These are phyloP conservation scores for Cynopterus brachyotis DNA, from an alignment of 2,113 vertebrate genomes.

Conservation along the genomic window DNA sequence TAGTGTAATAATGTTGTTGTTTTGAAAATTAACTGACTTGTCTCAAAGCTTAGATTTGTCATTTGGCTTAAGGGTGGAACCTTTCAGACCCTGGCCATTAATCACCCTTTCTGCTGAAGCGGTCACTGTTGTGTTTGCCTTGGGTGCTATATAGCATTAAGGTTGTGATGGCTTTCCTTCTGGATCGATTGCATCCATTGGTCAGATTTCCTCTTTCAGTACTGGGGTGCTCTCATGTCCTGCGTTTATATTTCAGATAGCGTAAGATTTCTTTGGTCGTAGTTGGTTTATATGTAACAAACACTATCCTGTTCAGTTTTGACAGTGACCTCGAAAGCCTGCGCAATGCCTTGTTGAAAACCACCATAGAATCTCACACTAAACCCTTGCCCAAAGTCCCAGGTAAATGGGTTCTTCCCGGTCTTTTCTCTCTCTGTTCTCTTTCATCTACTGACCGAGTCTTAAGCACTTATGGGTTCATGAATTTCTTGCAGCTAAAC, in stretches of 20 bases:
- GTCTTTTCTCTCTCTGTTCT: background rate
- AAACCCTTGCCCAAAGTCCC: conserved; percentile 84
- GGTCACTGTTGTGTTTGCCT: background rate
- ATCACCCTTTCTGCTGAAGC: background rate
- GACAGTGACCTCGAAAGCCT: conserved; percentile 93
- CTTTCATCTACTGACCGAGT: background rate
- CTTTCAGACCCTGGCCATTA: background rate
- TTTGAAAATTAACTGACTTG: background rate
- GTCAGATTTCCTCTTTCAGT: background rate
- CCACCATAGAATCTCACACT: conserved; percentile 86
- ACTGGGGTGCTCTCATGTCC: background rate
- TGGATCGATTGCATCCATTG: fast-evolving
- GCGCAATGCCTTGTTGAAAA: conserved; percentile 89
- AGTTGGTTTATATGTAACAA: background rate
- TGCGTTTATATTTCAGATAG: background rate
- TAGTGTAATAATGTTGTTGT: too few relatives aligned
- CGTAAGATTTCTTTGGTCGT: background rate
- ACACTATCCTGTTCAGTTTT: conserved; percentile 83
- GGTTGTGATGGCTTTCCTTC: background rate
- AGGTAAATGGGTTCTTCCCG: conserved; percentile 82
- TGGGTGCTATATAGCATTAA: fast-evolving
- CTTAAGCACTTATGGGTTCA: conserved; percentile 44
- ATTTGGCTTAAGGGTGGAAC: background rate
- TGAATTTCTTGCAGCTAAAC: conserved; percentile 85
- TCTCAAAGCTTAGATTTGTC: background rate